Base-by-base conservation (phyloP, 2,888 invertebrate species). In the Cremastobaeus sp. region DNA sequence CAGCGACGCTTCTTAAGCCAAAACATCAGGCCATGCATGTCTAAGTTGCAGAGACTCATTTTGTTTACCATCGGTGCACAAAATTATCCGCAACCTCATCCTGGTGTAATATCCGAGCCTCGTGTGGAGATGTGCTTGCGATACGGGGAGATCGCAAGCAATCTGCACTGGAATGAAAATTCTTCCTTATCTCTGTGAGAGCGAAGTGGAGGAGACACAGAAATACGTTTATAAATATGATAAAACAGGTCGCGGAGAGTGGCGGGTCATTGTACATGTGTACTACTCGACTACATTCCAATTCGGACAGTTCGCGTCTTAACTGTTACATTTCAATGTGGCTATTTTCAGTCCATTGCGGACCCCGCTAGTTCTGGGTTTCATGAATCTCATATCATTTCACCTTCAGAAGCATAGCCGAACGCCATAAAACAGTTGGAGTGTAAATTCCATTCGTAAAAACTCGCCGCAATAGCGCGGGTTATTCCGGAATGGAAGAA, bases 141-240 rank as follows among this genome's bases (percentile, higher is more conserved):
- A 32, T 54, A 39, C 55, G 39, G 50, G 21, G 39, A 17, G 50
- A 68, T 72, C 69, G 47, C 57, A 54, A 39, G 64, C 69, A 79
- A 79, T 79, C 70, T 76, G 52, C 72, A 74, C 72, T 66, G 73
- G 72, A 77, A 79, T 78, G 78, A 81, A 83, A 82, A 78, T 78
- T 79, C 68, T 72, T 52, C 55, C 75, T 68, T 50, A 52, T 57
- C 39, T 41, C 28, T 9, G 21, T 17, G 11, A 15, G 21, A 17
- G 41, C 50, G 15, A 50, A 41, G 43, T 17, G 52, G 5, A 60
- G 39, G 35, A 45, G 55, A 9, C 55, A 18, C 12, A 8, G 14
- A 57, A 43, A 57, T 57, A 14, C 30, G 28, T 6, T 25, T 45
- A 28, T 62, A 41, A 57, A 45, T 60, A 50, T 60, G 28, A 50